A percentile compares a stretch with the other conserved stretches of the same genome.
phyloP scores from a whole-genome alignment of 2,113 vertebrate genomes.

The Glareola pratincola region DNA sequence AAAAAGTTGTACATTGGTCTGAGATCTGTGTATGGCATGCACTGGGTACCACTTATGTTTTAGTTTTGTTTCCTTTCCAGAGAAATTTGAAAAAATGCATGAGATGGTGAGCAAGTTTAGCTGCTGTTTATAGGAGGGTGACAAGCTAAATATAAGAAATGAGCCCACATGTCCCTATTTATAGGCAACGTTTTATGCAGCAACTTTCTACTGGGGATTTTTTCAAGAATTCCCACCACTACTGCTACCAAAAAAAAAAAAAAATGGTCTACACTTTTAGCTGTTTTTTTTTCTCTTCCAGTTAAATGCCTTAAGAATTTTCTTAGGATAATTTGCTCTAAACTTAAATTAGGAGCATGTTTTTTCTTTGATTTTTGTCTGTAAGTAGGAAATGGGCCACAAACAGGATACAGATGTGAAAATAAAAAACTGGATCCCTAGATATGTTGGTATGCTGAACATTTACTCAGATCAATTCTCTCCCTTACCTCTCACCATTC shows the following conservation, averaged over 20 bases:
- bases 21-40: not conserved
- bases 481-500: not conserved
- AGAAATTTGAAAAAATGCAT: not conserved
- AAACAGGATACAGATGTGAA: not conserved
- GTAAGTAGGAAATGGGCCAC: not conserved
- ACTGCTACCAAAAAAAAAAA: not conserved
- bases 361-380: not conserved
- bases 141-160: not conserved
- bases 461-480: not conserved
- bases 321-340: not conserved
- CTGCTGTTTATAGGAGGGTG: not conserved
- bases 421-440: not conserved
- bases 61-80: not conserved
- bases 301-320: not conserved
- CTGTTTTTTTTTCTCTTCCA: not conserved
- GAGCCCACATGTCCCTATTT: not conserved
- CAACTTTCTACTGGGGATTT: not conserved
- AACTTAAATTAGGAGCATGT: not conserved
- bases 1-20: not conserved
- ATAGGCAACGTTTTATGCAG: not conserved
- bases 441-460: not conserved
- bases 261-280: not conserved
- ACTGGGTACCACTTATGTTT: not conserved
- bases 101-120: not conserved
- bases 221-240: not conserved